These are phyloP conservation scores for Macroteleia sp. DNA, from an alignment of 2,888 invertebrate genomes.

Conservation along the genomic window DNA sequence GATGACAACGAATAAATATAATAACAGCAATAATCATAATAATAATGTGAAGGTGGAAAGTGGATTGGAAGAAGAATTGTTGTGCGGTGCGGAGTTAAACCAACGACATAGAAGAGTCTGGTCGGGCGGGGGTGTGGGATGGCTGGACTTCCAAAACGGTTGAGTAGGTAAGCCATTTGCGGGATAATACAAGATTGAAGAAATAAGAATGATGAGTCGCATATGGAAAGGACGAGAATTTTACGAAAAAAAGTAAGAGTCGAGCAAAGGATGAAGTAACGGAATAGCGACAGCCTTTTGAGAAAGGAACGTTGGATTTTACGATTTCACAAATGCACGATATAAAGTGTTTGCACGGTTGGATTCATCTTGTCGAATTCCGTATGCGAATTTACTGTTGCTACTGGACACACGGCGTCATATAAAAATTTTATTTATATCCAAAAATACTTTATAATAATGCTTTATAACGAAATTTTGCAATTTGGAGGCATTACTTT, in stretches of 20 bases:
- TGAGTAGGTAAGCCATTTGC: constrained; percentile 75
- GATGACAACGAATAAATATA: constrained; percentile 16
- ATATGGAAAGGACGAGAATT: constrained; percentile 62
- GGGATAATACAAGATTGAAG: constrained; percentile 77
- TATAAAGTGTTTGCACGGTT: constrained; percentile 69
- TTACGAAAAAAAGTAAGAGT: constrained; percentile 47
- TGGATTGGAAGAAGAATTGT: constrained; percentile 38
- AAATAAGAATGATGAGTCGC: constrained; percentile 71
- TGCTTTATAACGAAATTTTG: no score
- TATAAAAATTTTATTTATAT: no score
- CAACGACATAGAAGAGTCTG: constrained; percentile 51
- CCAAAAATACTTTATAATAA: background rate
- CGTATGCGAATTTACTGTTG: constrained; percentile 66
- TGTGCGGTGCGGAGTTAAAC: constrained; percentile 2
- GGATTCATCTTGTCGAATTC: constrained; percentile 75
- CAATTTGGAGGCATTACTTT: no score
- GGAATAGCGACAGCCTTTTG: constrained; percentile 72
- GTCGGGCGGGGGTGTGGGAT: constrained; percentile 54
- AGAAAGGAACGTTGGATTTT: constrained; percentile 55
- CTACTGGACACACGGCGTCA: constrained; percentile 9
- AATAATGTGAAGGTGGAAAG: constrained; percentile 24
- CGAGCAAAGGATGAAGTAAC: constrained; percentile 66
- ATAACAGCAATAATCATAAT: constrained; percentile 16
- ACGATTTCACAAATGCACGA: constrained; percentile 68
- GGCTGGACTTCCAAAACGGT: constrained; percentile 72